Percentiles rank a stretch among this genome's conserved stretches.
phyloP scores from a whole-genome alignment of 2,797 vertebrate genomes.

The Enteromius argenteus region DNA sequence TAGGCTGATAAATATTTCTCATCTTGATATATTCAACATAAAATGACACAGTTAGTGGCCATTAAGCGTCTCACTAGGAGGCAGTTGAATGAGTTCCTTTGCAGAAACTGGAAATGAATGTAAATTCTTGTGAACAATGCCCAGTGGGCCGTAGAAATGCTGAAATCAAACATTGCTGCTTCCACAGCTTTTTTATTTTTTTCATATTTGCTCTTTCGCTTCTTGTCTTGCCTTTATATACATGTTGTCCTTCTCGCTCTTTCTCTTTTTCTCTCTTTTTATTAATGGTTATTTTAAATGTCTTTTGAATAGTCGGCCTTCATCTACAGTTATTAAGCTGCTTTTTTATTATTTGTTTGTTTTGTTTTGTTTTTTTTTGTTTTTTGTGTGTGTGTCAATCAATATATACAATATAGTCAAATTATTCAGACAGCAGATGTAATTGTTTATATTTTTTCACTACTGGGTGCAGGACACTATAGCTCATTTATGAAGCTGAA shows the following conservation, averaged over 20 bases:
- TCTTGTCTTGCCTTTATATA: not conserved
- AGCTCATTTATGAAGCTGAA: too few relatives aligned
- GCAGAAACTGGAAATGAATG: constrained; percentile 7
- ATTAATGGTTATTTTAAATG: not conserved
- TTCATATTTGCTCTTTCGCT: not conserved
- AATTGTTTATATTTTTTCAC: too few relatives aligned
- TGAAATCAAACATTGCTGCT: constrained; percentile 16
- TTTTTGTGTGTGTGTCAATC: not conserved
- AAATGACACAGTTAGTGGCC: constrained; percentile 31
- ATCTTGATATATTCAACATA: constrained; percentile 21
- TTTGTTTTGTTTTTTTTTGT: too few relatives aligned
- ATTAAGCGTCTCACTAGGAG: constrained; percentile 35
- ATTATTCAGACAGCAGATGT: too few relatives aligned
- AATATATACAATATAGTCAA: too few relatives aligned
- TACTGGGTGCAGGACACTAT: too few relatives aligned
- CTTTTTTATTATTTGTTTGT: too few relatives aligned
- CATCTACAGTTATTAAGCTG: not conserved
- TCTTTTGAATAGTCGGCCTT: not conserved
- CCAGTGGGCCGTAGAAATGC: constrained; percentile 20
- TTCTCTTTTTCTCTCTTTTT: not conserved
- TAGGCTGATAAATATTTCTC: constrained; percentile 20
- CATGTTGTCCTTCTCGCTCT: not conserved
- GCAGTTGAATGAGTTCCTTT: constrained; percentile 30
- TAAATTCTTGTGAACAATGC: constrained; percentile 40
- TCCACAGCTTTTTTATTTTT: not conserved